Percentiles rank a stretch among this genome's conserved stretches.
Evolutionary conservation across 2,888 invertebrate species (phyloP).

Genomic region (Lycocerus yunnanus): DNA sequence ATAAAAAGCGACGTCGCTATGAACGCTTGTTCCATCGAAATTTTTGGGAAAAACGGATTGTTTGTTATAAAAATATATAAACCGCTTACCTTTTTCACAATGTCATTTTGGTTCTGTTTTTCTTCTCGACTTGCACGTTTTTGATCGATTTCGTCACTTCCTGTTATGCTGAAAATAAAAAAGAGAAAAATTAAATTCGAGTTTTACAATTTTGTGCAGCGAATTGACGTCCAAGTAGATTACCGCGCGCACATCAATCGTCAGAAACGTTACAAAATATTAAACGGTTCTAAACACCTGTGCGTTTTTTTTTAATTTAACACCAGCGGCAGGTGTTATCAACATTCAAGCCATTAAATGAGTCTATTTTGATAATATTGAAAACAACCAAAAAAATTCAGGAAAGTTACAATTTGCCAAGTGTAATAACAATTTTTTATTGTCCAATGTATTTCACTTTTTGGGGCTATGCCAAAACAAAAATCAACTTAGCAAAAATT

Average conservation of each 20-base stretch:
- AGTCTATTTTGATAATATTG: slow-evolving; percentile 1
- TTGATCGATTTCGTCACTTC: slow-evolving; percentile 61
- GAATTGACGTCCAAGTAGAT: not conserved
- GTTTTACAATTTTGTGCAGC: not conserved
- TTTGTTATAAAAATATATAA: not conserved
- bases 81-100: slow-evolving; percentile 26
- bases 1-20: too few relatives aligned
- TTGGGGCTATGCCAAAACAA: not conserved
- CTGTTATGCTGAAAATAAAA: slow-evolving; percentile 58
- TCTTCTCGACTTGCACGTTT: not conserved
- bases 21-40: too few relatives aligned
- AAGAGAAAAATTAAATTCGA: slow-evolving; percentile 26
- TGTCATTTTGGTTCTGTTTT: not conserved
- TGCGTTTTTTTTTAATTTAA: not conserved
- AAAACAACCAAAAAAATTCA: not conserved
- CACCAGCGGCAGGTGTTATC: slow-evolving; percentile 6
- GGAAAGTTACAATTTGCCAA: not conserved
- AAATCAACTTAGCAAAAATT: not conserved
- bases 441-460: not conserved
- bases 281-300: not conserved
- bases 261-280: not conserved
- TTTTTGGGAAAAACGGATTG: too few relatives aligned
- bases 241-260: not conserved
- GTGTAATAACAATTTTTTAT: slow-evolving; percentile 18
- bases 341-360: not conserved